Evolutionary conservation across 2,888 invertebrate species (phyloP).

Genomic region (Lysandra coridon): DNA sequence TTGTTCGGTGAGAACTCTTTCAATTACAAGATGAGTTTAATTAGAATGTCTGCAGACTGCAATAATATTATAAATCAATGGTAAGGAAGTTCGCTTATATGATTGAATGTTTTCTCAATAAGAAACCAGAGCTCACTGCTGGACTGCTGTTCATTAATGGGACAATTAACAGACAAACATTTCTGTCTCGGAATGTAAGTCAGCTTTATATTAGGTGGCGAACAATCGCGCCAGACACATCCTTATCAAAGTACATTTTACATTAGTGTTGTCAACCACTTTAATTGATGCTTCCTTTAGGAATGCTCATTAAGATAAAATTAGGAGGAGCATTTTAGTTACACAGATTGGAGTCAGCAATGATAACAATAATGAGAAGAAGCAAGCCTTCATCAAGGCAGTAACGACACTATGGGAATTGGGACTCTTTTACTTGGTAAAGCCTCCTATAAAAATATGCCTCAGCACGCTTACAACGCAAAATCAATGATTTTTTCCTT

Average conservation of each 20-base stretch:
- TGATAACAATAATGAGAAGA: background rate
- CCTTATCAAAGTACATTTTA: conserved; percentile 23
- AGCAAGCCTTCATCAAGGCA: background rate
- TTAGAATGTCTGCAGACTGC: conserved; percentile 1
- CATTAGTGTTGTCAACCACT: conserved; percentile 27
- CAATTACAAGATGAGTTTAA: background rate
- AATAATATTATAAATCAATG: background rate
- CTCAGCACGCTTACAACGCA: background rate
- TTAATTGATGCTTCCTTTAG: conserved; percentile 23
- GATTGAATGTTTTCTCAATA: background rate
- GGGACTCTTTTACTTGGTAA: background rate
- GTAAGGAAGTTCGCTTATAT: background rate
- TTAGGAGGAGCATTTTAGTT: background rate
- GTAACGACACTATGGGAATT: background rate
- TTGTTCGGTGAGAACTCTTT: conserved; percentile 22
- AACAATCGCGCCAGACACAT: conserved; percentile 14
- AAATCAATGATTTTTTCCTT: background rate
- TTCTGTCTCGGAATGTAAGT: conserved; percentile 1
- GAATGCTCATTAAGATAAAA: conserved; percentile 21
- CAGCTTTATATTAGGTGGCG: background rate
- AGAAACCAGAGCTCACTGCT: background rate
- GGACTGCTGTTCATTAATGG: conserved; percentile 14
- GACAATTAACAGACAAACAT: conserved; percentile 1
- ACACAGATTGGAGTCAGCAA: conserved; percentile 8
- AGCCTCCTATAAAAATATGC: background rate